Evolutionary conservation across 2,113 vertebrate species (phyloP).

Genomic region (Zosterops lateralis): DNA sequence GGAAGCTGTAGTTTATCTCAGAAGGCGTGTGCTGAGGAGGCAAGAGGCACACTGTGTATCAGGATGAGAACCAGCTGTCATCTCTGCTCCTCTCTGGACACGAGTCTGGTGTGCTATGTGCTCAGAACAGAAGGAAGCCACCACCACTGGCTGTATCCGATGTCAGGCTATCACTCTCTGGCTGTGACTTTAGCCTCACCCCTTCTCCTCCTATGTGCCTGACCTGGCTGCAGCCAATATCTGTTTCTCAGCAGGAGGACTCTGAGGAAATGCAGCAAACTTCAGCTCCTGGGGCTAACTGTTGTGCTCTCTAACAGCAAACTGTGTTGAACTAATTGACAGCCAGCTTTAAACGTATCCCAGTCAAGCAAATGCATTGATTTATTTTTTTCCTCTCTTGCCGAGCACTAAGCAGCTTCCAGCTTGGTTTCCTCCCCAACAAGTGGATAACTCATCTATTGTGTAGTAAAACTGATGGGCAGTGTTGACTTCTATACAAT

Average conservation of each 20-base stretch:
- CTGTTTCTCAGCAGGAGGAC: constrained; percentile 37
- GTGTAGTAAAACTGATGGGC: constrained; percentile 52
- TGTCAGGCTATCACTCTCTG: neutral
- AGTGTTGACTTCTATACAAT: constrained; percentile 53
- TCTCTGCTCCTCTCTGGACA: neutral
- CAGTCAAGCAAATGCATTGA: constrained; percentile 53
- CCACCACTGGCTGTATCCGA: neutral
- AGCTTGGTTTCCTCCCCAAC: constrained; percentile 26
- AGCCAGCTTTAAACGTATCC: constrained; percentile 48
- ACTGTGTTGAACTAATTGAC: constrained; percentile 60
- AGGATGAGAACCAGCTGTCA: neutral
- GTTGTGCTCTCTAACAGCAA: constrained; percentile 28
- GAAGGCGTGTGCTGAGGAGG: neutral
- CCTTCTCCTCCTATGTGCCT: neutral
- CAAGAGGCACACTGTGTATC: neutral
- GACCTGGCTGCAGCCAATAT: constrained; percentile 6
- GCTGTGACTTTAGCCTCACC: neutral
- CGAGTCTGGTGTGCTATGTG: accelerated
- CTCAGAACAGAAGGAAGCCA: neutral
- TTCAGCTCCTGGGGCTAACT: constrained; percentile 41
- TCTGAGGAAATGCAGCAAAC: constrained; percentile 29
- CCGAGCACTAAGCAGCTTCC: neutral
- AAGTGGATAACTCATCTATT: constrained; percentile 39
- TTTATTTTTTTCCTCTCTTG: constrained; percentile 52
- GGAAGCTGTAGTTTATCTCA: neutral